Evolutionary conservation across 2,888 invertebrate species (phyloP).

Genomic region (Hoplodrina ambigua): DNA sequence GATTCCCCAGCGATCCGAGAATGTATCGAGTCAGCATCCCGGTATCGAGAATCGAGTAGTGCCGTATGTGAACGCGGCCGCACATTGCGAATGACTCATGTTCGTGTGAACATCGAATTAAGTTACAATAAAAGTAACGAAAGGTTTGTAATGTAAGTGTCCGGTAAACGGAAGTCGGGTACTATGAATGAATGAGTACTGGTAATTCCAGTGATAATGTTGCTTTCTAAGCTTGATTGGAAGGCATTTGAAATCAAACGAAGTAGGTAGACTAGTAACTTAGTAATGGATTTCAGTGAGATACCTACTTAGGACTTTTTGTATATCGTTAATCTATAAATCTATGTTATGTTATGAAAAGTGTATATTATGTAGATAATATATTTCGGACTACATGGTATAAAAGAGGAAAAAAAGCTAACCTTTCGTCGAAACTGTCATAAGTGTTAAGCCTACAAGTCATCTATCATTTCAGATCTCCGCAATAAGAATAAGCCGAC

Average conservation of each 20-base stretch:
- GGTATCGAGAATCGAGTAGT: slow-evolving; percentile 76
- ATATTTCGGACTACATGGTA: too few relatives aligned
- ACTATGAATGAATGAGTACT: slow-evolving; percentile 48
- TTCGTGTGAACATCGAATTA: slow-evolving; percentile 70
- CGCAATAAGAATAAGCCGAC: neutral
- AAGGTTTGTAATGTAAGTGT: slow-evolving; percentile 43
- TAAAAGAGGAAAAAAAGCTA: too few relatives aligned
- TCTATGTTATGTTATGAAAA: too few relatives aligned
- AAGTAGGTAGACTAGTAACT: too few relatives aligned
- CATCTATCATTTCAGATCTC: too few relatives aligned
- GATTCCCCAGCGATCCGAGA: slow-evolving; percentile 75
- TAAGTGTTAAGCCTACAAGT: neutral
- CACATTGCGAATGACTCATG: slow-evolving; percentile 75
- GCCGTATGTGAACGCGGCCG: slow-evolving; percentile 74
- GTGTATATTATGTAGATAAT: too few relatives aligned
- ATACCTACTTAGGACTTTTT: neutral
- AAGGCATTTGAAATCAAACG: too few relatives aligned
- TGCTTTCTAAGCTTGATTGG: slow-evolving; percentile 9
- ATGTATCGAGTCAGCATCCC: slow-evolving; percentile 80
- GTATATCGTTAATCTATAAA: neutral
- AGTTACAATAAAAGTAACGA: slow-evolving; percentile 57
- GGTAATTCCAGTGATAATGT: slow-evolving; percentile 22
- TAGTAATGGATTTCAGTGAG: neutral
- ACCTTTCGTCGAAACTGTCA: neutral
- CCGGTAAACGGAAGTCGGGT: slow-evolving; percentile 50